phyloP scores from a whole-genome alignment of 2,113 vertebrate species.

The Phyllostomus discolor region DNA sequence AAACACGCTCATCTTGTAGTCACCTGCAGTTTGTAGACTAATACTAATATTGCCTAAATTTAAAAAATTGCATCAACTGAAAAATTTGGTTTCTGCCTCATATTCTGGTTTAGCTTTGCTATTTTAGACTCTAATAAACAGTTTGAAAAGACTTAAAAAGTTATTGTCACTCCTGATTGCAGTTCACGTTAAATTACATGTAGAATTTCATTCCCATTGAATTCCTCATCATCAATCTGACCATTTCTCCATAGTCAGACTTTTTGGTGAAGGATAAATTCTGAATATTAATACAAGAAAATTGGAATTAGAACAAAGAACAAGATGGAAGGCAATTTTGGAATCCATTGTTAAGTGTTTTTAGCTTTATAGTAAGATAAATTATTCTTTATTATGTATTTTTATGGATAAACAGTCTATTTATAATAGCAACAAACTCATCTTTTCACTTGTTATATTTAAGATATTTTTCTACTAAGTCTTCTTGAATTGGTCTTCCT shows the following conservation, averaged over 20 bases:
- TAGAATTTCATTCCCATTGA: conserved; percentile 54
- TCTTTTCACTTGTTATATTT: background rate
- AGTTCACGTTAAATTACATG: conserved; percentile 45
- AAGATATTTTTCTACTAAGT: background rate
- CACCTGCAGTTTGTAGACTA: background rate
- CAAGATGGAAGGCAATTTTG: background rate
- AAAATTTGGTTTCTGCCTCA: conserved; percentile 37
- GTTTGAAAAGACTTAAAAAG: conserved; percentile 46
- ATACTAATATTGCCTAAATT: conserved; percentile 21
- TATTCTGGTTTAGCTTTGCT: conserved; percentile 17
- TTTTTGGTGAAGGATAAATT: conserved; percentile 46
- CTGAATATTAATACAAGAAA: conserved; percentile 61
- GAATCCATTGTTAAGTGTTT: background rate
- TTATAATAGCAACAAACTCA: background rate
- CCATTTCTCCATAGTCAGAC: conserved; percentile 62
- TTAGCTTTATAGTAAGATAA: background rate
- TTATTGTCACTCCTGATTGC: conserved; percentile 49
- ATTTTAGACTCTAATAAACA: conserved; percentile 55
- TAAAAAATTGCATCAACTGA: conserved; percentile 24
- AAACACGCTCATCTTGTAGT: background rate
- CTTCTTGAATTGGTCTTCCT: background rate
- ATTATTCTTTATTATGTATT: background rate
- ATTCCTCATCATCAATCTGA: conserved; percentile 62
- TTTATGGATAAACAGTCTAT: background rate
- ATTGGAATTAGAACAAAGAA: conserved; percentile 47